phyloP scores from a whole-genome alignment of 2,113 vertebrate genomes.

The Pseudolaguvia tuberculata region DNA sequence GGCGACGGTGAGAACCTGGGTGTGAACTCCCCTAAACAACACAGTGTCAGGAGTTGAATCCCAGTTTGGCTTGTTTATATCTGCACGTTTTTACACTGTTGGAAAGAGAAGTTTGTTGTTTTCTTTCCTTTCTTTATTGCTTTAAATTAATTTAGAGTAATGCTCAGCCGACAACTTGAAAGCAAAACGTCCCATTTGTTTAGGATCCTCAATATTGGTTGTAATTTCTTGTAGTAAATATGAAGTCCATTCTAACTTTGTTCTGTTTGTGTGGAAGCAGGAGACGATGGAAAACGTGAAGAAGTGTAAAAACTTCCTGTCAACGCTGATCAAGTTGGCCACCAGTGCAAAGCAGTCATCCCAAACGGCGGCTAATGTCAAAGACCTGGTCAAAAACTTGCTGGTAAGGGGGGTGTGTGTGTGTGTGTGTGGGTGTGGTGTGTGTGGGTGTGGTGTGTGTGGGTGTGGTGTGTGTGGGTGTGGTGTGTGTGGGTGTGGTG shows the following conservation, averaged over 20 bases:
- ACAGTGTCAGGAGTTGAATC: constrained; percentile 10
- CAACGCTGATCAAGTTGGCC: constrained; percentile 94
- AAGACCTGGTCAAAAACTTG: constrained; percentile 88
- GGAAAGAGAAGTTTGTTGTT: neutral
- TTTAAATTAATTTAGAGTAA: neutral
- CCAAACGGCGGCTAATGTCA: constrained; percentile 89
- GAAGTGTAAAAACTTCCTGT: constrained; percentile 97
- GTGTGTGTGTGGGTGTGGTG: neutral
- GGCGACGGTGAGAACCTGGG: constrained; percentile 72
- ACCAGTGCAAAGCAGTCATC: constrained; percentile 90
- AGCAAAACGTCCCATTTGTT: neutral
- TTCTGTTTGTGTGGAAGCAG: constrained; percentile 58
- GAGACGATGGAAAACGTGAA: constrained; percentile 99
- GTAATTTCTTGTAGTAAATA: neutral
- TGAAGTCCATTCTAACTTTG: neutral
- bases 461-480: neutral
- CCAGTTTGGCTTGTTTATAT: constrained; percentile 1
- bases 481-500: neutral
- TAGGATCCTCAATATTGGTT: neutral
- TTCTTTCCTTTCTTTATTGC: neutral
- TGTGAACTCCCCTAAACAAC: constrained; percentile 7
- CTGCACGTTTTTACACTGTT: neutral
- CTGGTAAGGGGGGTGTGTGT: constrained; percentile 74
- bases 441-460: neutral
- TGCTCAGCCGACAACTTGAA: neutral